Percentiles rank a stretch among this genome's conserved stretches.
Evolutionary conservation across 2,113 vertebrate genomes (phyloP).

Genomic region (Anas platyrhynchos): DNA sequence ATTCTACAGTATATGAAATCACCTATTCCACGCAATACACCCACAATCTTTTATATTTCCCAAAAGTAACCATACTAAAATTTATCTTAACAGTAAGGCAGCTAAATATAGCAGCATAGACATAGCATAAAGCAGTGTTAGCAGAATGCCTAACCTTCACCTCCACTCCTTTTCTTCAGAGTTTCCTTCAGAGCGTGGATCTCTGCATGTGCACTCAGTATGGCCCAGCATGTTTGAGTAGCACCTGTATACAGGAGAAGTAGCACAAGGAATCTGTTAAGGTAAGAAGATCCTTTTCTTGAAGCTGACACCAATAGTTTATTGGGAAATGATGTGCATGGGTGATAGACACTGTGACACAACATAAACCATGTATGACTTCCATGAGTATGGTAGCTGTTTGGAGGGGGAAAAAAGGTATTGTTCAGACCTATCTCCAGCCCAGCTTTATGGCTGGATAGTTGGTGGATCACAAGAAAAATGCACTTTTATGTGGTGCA

Average conservation of each 20-base stretch:
- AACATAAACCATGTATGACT: neutral
- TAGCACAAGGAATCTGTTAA: neutral
- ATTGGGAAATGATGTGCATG: neutral
- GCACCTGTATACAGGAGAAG: neutral
- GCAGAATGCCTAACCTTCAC: neutral
- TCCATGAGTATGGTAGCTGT: neutral
- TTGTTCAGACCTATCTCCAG: neutral
- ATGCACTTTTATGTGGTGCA: neutral
- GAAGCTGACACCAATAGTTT: neutral
- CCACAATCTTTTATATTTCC: neutral
- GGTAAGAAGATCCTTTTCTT: neutral
- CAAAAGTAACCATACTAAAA: neutral
- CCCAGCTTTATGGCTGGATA: neutral
- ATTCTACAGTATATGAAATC: neutral
- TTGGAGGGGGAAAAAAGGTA: neutral
- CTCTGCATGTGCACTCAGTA: rapidly evolving
- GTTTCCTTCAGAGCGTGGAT: neutral
- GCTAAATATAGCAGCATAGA: neutral
- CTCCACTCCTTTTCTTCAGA: neutral
- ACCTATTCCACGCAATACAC: neutral
- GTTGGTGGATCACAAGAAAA: neutral
- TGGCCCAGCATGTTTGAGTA: rapidly evolving
- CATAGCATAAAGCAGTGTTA: neutral
- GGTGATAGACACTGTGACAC: neutral
- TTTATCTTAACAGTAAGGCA: neutral